Evolutionary conservation across 2,888 invertebrate genomes (phyloP), one percentile per base, ranked within the genome.

Genomic region (Chirona hameri): DNA sequence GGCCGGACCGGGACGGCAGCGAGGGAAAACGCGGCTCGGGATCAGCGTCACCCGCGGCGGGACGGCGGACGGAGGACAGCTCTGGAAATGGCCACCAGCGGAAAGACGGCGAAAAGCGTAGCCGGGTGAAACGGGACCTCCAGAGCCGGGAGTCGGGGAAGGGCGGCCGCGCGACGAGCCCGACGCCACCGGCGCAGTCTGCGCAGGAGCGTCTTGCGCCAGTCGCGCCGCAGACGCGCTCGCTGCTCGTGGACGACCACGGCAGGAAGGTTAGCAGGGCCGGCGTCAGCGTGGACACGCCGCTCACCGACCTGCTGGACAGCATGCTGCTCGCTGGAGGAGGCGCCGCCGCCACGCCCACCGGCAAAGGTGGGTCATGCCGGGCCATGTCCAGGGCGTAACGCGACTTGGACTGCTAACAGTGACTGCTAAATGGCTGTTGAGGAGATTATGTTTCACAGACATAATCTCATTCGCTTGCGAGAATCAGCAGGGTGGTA

Each of bases 301-400:
- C 76, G 76, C 76, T 76, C 39, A 39, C 24, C 46, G 76, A 76
- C 76, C 76, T 76, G 76, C 76, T 76, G 76, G 46, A 76, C 76
- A 76, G 76, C 24, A 76, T 76, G 76, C 76, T 76, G 46, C 39
- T 76, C 27, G 65, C 65, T 39, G 39, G 39, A 39, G 39, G 39
- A 27, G 65, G 65, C 65, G 7, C 27, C n/a, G 24, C 21, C 3
- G 1, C 60, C 24, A 14, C 24, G 57, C 21, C 10, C 1, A 18
- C 21, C 9, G 60, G 24, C 21, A 24, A 21, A 60, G 60, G 60
- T 60, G 24, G 18, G 60, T 39, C 39, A 7, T 39, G n/a, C n/a
- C n/a, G 14, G 18, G 55, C 15, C 55, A 18, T 55, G 15, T 12
- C 15, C 18, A 18, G 55, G 3, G 55, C 55, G 55, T 55, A 18